phyloP scores from a whole-genome alignment of 2,888 invertebrate species.

The Spialia ferax region DNA sequence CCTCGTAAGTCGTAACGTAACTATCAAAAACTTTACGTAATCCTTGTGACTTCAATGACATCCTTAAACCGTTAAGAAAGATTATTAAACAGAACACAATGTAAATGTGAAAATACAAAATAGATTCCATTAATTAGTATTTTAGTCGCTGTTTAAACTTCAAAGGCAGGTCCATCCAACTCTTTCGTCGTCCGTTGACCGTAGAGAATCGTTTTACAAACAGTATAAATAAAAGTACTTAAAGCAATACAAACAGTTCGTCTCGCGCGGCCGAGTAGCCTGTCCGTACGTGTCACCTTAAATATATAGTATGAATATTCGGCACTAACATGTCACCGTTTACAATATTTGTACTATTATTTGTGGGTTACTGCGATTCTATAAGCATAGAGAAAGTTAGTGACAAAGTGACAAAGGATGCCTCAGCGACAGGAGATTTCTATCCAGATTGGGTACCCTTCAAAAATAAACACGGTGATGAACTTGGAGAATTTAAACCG shows the following conservation, averaged over 20 bases:
- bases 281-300: conserved; percentile 46
- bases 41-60: neutral
- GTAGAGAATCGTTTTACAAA: conserved; percentile 76
- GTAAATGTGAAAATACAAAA: neutral
- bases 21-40: neutral
- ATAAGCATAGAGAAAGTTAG: conserved; percentile 65
- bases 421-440: conserved; percentile 62
- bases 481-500: conserved; percentile 70
- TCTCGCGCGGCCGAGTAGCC: conserved; percentile 64
- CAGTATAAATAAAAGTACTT: conserved; percentile 84
- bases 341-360: conserved; percentile 47
- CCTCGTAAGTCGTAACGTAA: too few relatives aligned
- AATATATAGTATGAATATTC: conserved; percentile 49
- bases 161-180: conserved; percentile 58
- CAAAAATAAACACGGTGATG: conserved; percentile 74
- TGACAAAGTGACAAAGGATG: conserved; percentile 66
- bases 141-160: neutral
- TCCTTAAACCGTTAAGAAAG: neutral
- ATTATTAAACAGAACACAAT: neutral
- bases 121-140: neutral
- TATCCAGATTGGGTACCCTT: conserved; percentile 82
- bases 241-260: conserved; percentile 68
- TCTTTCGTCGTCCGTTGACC: conserved; percentile 58
- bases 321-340: conserved; percentile 48
- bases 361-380: conserved; percentile 55